Evolutionary conservation across 2,797 vertebrate species (phyloP).

Genomic region (Carduelis carduelis): DNA sequence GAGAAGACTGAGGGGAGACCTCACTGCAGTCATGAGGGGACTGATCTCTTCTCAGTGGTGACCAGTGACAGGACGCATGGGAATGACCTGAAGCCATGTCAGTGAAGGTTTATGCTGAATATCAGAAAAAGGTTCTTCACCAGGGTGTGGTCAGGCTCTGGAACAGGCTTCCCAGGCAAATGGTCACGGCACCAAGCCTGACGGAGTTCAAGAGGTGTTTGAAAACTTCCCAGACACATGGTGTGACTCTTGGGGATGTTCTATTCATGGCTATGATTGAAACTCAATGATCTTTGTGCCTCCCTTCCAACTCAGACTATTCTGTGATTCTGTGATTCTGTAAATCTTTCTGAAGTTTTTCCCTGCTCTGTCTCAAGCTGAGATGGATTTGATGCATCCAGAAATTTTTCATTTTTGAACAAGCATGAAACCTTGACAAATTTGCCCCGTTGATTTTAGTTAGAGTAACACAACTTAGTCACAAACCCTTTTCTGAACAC

Average conservation of each 20-base stretch:
- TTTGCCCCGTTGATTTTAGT: neutral
- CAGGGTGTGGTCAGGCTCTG: neutral
- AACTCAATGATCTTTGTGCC: neutral
- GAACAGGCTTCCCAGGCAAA: neutral
- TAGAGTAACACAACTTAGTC: neutral
- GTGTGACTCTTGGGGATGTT: neutral
- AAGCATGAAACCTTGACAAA: neutral
- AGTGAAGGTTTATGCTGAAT: rapidly evolving
- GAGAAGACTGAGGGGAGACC: neutral
- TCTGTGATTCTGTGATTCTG: neutral
- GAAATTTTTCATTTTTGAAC: neutral
- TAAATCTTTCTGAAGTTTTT: neutral
- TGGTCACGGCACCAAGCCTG: neutral
- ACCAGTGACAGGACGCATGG: neutral
- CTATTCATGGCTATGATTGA: neutral
- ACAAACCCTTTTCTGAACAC: neutral
- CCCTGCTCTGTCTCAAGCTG: neutral
- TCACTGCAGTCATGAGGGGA: neutral
- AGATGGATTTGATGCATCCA: neutral
- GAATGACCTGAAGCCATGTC: neutral
- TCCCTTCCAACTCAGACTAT: neutral
- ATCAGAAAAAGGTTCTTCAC: neutral
- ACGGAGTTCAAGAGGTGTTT: neutral
- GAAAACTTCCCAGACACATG: rapidly evolving
- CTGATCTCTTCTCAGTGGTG: neutral